These are phyloP conservation scores for Gopherus flavomarginatus DNA, from an alignment of 2,113 vertebrate species.

Conservation along the genomic window DNA sequence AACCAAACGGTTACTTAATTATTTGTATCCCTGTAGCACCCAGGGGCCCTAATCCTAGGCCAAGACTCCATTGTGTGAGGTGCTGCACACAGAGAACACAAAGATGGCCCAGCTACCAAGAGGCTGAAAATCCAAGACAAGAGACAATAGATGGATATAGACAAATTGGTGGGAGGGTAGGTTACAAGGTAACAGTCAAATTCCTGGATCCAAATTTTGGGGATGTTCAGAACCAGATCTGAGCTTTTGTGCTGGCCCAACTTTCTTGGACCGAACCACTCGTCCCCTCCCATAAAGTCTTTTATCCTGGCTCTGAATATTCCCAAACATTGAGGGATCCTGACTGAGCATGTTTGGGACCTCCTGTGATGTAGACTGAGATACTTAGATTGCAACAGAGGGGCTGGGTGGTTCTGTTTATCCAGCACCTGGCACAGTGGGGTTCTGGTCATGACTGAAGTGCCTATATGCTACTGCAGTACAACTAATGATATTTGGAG, in stretches of 20 bases:
- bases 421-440: no score
- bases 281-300: background rate
- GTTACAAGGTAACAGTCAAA: background rate
- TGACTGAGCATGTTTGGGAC: background rate
- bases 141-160: background rate
- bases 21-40: background rate
- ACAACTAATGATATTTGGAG: fast-evolving
- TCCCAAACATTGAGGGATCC: background rate
- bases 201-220: background rate
- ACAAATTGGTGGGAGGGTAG: background rate
- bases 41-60: background rate
- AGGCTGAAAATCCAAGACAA: background rate
- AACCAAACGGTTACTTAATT: background rate
- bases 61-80: background rate
- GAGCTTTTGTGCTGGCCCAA: background rate
- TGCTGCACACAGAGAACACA: background rate
- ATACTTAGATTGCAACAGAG: background rate
- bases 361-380: background rate
- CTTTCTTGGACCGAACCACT: background rate
- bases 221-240: background rate
- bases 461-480: background rate
- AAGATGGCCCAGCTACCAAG: background rate
- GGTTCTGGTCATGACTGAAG: background rate
- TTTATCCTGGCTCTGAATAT: background rate
- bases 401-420: background rate